Base-by-base conservation (phyloP, 2,888 invertebrate species). In the Augiades crinisus region DNA sequence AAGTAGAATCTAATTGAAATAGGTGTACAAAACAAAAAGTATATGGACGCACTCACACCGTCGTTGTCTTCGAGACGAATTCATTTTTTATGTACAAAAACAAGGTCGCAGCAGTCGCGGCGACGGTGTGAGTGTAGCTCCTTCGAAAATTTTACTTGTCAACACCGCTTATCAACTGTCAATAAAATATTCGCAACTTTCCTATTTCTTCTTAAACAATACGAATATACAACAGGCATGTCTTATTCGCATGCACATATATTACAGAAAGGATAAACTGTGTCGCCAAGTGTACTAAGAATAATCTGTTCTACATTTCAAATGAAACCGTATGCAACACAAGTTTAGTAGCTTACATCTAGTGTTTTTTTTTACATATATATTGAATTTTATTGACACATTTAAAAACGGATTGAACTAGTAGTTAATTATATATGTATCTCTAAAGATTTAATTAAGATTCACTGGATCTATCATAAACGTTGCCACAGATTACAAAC, bases 81-180 rank as follows among this genome's bases (percentile, higher is more conserved):
- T 54, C 67, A 64, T 63, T 64, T 65, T 62, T 50, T 80, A 81
- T 80, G 72, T 81, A 81, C 81, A 81, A 78, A 74, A 66, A 65
- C 66, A 68, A 64, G 62, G 68, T 70, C 72, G 70, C 72, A 71
- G 68, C 68, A 60, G 65, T 67, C 57, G 63, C 65, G 47, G 47
- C 67, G 49, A 67, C 63, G 70, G 72, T 69, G 70, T 67, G 49
- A 57, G 47, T 56, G 58, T 45, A 53, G 16, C 46, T 70, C 71
- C 64, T 33, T 27, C 6, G 6, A 4, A 27, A 8, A 21, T 27
- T 34, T 8, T 33, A 14, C 22, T 10, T 31, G 41, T 31, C 49
- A 34, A 36, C 36, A 19, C 12, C 16, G 24, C 8, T 12, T 19
- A 7, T 3, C 12, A 27, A 8, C 10, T 30, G 37, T 27, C 47